A percentile compares a stretch with the other conserved stretches of the same genome.
These are phyloP conservation scores for Microhierax caerulescens DNA, from an alignment of 2,797 vertebrate species.

Conservation along the genomic window DNA sequence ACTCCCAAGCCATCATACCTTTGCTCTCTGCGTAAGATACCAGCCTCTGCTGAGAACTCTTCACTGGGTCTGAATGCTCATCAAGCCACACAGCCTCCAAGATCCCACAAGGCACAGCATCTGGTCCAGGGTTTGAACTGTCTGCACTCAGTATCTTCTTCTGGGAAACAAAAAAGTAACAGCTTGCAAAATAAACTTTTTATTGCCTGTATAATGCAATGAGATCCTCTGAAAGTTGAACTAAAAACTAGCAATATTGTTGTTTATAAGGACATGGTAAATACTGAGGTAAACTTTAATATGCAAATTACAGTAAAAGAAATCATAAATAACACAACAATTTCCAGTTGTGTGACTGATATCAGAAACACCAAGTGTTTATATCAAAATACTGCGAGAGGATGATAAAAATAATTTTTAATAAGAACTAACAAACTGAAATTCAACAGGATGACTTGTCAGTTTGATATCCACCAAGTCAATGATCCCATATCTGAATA, in stretches of 20 bases:
- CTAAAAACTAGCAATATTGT: not conserved
- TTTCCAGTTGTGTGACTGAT: not conserved
- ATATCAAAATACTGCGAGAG: not conserved
- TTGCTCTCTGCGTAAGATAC: not conserved
- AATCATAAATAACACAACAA: not conserved
- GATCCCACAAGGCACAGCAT: not conserved
- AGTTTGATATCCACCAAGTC: not conserved
- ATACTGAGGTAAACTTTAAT: not conserved
- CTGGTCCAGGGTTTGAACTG: not conserved
- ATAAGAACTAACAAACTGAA: not conserved
- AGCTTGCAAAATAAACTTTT: not conserved
- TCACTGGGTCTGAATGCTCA: not conserved
- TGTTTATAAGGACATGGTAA: not conserved
- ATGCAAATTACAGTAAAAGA: not conserved
- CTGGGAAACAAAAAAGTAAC: not conserved
- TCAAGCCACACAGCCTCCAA: not conserved
- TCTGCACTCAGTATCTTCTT: rapidly evolving
- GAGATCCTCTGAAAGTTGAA: not conserved
- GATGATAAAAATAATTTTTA: not conserved
- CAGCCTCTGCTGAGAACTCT: not conserved
- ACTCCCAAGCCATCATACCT: not conserved
- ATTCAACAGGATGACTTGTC: not conserved
- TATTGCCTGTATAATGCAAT: not conserved
- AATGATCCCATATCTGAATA: not conserved
- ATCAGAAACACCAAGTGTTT: not conserved